These are phyloP conservation scores for Blera fallax DNA, from an alignment of 2,888 invertebrate genomes.

Conservation along the genomic window DNA sequence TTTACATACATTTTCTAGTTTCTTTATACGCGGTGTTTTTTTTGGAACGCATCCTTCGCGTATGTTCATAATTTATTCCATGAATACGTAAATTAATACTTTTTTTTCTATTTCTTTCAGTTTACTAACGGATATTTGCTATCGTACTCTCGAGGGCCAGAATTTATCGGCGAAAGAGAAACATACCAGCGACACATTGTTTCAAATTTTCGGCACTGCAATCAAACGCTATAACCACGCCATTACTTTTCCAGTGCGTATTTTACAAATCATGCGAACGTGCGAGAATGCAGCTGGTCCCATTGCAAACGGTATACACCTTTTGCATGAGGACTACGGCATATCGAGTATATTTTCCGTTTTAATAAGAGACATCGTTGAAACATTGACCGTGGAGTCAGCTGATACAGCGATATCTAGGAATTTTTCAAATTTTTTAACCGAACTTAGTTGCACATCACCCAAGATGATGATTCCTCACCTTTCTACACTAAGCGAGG, in stretches of 20 bases:
- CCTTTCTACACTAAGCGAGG: slow-evolving; percentile 79
- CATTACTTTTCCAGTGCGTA: slow-evolving; percentile 88
- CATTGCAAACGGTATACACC: slow-evolving; percentile 79
- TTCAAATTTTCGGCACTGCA: slow-evolving; percentile 90
- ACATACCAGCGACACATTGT: slow-evolving; percentile 86
- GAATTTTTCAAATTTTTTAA: slow-evolving; percentile 80
- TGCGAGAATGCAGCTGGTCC: slow-evolving; percentile 78
- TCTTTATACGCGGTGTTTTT: too few species aligned
- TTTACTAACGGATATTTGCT: slow-evolving; percentile 80
- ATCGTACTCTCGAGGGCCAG: slow-evolving; percentile 79
- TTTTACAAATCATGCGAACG: slow-evolving; percentile 84
- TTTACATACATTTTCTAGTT: too few species aligned
- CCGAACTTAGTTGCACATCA: slow-evolving; percentile 78
- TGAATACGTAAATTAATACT: not conserved
- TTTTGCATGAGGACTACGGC: slow-evolving; percentile 80
- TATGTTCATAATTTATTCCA: too few species aligned
- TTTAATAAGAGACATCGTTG: slow-evolving; percentile 80
- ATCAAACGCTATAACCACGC: slow-evolving; percentile 93
- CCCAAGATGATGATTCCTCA: slow-evolving; percentile 81
- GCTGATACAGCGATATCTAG: slow-evolving; percentile 78
- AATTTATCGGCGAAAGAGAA: slow-evolving; percentile 84
- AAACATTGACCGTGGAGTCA: slow-evolving; percentile 77
- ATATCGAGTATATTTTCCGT: slow-evolving; percentile 79
- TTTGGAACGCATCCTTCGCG: too few species aligned
- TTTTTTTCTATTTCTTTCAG: slow-evolving; percentile 70